Evolutionary conservation across 2,113 vertebrate species (phyloP), one percentile per base, ranked within the genome.

Genomic region (Notothenia coriiceps): DNA sequence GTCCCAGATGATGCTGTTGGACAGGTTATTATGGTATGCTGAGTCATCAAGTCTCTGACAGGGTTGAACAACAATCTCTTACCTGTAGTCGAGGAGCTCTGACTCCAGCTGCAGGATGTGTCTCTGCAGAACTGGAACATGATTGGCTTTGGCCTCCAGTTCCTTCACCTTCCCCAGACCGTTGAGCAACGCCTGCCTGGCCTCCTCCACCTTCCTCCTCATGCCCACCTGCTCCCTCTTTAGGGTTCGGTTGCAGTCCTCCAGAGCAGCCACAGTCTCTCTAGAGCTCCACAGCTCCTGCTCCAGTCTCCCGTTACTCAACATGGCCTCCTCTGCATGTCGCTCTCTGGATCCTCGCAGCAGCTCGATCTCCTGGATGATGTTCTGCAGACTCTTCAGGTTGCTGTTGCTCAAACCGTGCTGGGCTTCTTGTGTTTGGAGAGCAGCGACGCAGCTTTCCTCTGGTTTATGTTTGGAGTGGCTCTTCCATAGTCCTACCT

Each of bases 401-500:
- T 29, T 84, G 54, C 17, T 14, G 33, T 76, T 85, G 82, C n/a
- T 77, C 46, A 71, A 72, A 11, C 60, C 79, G 4, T 86, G 92
- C 46, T 91, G 89, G 0, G 52, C 25, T 1, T 83, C 50, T 0
- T 85, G 83, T 83, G 82, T 95, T 55, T 92, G 92, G 33, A 77
- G 93, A 35, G 89, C 93, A 18, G 93, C 14, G n/a, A 96, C 95
- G 43, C 94, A 94, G 74, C 89, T 89, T 3, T 92, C 93, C 1
- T 95, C 95, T 59, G 94, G 88, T 72, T 85, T 95, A 52, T 94
- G 94, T 70, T 91, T 95, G 5, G 94, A 89, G 2, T 95, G 96
- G 86, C 96, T 97, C 89, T 98, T 98, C 96, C 95, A 95, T 73
- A 98, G 94, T 61, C 98, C 97, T 5, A 98, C 97, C 97, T 99